phyloP scores from a whole-genome alignment of 2,113 vertebrate species.

The Xenus cinereus region DNA sequence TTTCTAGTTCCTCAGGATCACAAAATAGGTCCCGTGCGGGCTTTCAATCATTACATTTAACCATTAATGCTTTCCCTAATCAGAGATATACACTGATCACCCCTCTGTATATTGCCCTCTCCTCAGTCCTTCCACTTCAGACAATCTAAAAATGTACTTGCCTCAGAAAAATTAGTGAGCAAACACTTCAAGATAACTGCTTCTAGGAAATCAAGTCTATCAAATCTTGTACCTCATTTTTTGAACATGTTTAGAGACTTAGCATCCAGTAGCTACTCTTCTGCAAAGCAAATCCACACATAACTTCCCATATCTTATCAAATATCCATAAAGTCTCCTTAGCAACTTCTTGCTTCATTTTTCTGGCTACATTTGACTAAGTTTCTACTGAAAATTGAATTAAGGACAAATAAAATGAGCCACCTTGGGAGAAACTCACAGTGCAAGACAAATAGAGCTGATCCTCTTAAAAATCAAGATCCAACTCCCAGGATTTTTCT shows the following conservation, averaged over 20 bases:
- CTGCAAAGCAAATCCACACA: neutral
- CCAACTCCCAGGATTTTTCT: neutral
- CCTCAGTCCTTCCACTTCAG: conserved; percentile 14
- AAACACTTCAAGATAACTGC: conserved; percentile 11
- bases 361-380: neutral
- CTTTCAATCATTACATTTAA: neutral
- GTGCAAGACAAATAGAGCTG: neutral
- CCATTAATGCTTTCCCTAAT: neutral
- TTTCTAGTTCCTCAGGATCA: neutral
- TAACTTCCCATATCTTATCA: neutral
- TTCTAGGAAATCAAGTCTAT: neutral
- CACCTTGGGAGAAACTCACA: neutral
- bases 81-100: neutral
- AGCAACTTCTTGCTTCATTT: neutral
- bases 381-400: neutral
- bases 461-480: neutral
- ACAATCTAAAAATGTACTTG: conserved; percentile 13
- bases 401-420: conserved; percentile 18
- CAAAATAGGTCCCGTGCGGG: neutral
- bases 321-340: neutral
- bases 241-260: neutral
- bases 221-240: neutral
- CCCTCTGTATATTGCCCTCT: neutral
- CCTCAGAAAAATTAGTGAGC: neutral
- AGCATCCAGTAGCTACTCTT: neutral